These are phyloP conservation scores for Drosophila mulleri DNA, from an alignment of 2,888 invertebrate genomes.

Conservation along the genomic window DNA sequence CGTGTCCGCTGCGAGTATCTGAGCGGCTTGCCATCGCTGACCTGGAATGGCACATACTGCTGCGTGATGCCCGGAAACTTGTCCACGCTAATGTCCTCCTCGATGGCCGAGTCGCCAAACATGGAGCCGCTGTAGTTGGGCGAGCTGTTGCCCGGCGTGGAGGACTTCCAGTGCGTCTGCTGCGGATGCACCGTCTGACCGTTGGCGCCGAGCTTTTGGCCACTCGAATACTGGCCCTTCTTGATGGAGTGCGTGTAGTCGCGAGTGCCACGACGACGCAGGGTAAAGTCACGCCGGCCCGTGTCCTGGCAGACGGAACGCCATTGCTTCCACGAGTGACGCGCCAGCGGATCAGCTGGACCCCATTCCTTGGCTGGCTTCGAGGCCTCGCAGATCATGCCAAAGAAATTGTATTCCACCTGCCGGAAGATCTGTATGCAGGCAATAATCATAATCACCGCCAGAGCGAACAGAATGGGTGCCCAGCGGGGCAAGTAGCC, in stretches of 20 bases:
- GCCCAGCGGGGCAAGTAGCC: constrained; percentile 84
- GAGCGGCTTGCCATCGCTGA: constrained; percentile 74
- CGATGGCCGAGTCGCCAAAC: constrained; percentile 85
- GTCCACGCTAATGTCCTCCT: constrained; percentile 85
- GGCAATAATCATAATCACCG: constrained; percentile 82
- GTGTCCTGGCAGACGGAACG: constrained; percentile 85
- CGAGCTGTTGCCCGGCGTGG: constrained; percentile 85
- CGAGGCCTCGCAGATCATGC: constrained; percentile 85
- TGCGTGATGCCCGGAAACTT: constrained; percentile 84
- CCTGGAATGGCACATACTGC: constrained; percentile 82
- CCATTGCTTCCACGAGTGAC: constrained; percentile 86
- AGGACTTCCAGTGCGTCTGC: constrained; percentile 83
- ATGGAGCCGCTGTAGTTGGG: constrained; percentile 85
- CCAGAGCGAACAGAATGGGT: constrained; percentile 83
- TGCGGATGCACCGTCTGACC: constrained; percentile 57
- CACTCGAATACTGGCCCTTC: constrained; percentile 84
- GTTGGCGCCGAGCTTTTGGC: constrained; percentile 70
- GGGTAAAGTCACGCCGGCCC: constrained; percentile 84
- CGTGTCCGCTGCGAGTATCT: constrained; percentile 80
- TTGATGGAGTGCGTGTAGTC: constrained; percentile 85
- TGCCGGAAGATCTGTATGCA: constrained; percentile 84
- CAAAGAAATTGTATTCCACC: constrained; percentile 85
- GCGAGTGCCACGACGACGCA: constrained; percentile 84
- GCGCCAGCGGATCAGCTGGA: constrained; percentile 85
- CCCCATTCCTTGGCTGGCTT: constrained; percentile 86